Evolutionary conservation across 2,888 invertebrate species (phyloP).

Genomic region (Celastrina argiolus): DNA sequence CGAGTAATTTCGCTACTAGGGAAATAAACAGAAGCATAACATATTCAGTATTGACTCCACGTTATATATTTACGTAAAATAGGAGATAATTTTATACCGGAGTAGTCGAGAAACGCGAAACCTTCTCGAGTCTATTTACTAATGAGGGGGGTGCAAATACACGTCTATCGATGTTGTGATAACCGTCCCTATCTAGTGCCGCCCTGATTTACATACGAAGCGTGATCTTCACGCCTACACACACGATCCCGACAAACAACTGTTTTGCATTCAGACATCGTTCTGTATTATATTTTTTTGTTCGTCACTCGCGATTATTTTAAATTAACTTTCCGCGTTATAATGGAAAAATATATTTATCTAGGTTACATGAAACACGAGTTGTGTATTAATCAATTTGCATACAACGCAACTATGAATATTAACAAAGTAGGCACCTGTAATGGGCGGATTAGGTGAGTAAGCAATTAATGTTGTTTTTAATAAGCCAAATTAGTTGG

Average conservation of each 20-base stretch:
- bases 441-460: too few species aligned
- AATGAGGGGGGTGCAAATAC: conserved; percentile 10
- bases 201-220: conserved; percentile 27
- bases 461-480: too few species aligned
- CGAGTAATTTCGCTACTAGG: too few species aligned
- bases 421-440: too few species aligned
- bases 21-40: too few species aligned
- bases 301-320: neutral
- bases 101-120: neutral
- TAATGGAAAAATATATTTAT: neutral
- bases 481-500: too few species aligned
- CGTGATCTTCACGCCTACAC: conserved; percentile 23
- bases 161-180: conserved; percentile 15
- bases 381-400: neutral
- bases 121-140: neutral
- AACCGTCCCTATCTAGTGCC: conserved; percentile 19
- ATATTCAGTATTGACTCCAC: too few species aligned
- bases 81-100: neutral
- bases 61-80: neutral
- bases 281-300: conserved; percentile 4
- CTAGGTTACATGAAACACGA: neutral
- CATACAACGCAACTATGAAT: neutral
- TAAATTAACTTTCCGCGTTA: neutral
- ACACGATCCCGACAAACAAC: conserved; percentile 47
- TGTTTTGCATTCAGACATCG: conserved; percentile 50